These are phyloP conservation scores for Anodontia alba DNA, from an alignment of 2,888 invertebrate species.

Conservation along the genomic window DNA sequence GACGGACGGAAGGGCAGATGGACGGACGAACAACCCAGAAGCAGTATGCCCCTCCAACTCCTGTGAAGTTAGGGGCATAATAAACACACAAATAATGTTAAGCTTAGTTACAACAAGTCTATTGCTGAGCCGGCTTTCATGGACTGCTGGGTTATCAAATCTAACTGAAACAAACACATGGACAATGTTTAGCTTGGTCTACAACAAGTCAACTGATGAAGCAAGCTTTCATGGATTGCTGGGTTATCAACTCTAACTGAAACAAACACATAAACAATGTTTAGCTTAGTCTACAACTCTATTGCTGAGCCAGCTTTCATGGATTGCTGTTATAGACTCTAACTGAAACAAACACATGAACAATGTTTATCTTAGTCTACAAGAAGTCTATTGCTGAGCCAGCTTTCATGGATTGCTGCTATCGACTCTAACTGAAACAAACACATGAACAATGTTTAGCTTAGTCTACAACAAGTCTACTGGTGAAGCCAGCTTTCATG, in stretches of 20 bases:
- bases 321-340: constrained; percentile 89
- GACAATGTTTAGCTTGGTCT: constrained; percentile 97
- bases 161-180: constrained; percentile 87
- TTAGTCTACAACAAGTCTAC: constrained; percentile 87
- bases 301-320: constrained; percentile 99
- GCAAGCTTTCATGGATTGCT: constrained; percentile 98
- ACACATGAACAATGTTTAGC: constrained; percentile 19
- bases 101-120: constrained; percentile 98
- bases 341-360: too few species aligned
- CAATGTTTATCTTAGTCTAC: too few species aligned
- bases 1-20: too few species aligned
- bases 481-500: constrained; percentile 98
- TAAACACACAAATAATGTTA: too few species aligned
- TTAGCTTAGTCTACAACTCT: constrained; percentile 99
- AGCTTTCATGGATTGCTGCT: constrained; percentile 97
- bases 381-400: constrained; percentile 96
- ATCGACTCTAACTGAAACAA: constrained; percentile 91
- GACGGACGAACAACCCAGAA: too few species aligned
- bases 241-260: constrained; percentile 94
- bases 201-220: constrained; percentile 90
- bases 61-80: too few species aligned
- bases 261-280: constrained; percentile 45
- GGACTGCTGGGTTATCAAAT: constrained; percentile 95
- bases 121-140: constrained; percentile 98
- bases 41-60: too few species aligned